Percentiles rank a stretch among this genome's conserved stretches.
Evolutionary conservation across 2,888 invertebrate genomes (phyloP).

Genomic region (Pseudanteris insignis): DNA sequence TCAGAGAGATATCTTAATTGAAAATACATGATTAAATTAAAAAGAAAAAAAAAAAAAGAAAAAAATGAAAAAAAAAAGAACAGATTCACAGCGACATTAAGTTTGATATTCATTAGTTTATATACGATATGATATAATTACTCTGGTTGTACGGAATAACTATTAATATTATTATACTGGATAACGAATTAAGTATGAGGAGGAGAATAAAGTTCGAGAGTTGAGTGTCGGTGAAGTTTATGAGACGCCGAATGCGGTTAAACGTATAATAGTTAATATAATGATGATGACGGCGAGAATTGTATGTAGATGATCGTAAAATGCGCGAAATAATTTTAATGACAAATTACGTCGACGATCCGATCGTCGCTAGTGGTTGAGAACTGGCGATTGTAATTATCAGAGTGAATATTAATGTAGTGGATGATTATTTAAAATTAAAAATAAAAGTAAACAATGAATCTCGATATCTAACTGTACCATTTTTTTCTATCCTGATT

Average conservation of each 20-base stretch:
- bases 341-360: constrained; percentile 43
- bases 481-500: too few relatives aligned
- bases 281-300: constrained; percentile 39
- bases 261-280: constrained; percentile 42
- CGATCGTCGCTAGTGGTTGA: constrained; percentile 45
- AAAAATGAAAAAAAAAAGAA: constrained; percentile 19
- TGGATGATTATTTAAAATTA: constrained; percentile 61
- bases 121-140: constrained; percentile 48
- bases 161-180: constrained; percentile 47
- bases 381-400: constrained; percentile 54
- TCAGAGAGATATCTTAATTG: too few relatives aligned
- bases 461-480: constrained; percentile 30
- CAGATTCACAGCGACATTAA: constrained; percentile 47
- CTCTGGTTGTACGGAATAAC: constrained; percentile 50
- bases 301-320: constrained; percentile 43
- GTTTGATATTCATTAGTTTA: constrained; percentile 49
- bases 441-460: constrained; percentile 55
- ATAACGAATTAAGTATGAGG: constrained; percentile 40
- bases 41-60: constrained; percentile 18
- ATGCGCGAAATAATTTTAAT: constrained; percentile 44
- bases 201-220: constrained; percentile 22
- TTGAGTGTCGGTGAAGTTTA: constrained; percentile 23
- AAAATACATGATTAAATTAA: constrained; percentile 29
- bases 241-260: constrained; percentile 40
- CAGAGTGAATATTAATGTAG: constrained; percentile 59